Conservation (phyloP, 1,140 invertebrate species). For the Bilobella aurantiaca region DNA sequence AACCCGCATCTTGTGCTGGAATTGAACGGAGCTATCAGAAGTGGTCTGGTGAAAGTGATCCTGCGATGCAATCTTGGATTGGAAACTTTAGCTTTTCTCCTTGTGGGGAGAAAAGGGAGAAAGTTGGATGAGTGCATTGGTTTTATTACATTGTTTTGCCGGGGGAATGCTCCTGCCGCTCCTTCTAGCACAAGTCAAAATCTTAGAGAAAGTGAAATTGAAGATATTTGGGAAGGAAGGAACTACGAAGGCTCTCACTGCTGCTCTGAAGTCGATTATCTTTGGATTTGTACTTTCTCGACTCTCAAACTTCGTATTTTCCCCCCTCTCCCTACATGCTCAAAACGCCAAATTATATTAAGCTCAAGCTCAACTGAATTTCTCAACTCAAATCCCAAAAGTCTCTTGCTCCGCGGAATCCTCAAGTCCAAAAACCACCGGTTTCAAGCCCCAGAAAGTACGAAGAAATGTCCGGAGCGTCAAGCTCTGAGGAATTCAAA, state of each 20-base stretch:
- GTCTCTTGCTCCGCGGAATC: too few relatives aligned
- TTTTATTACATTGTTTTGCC: constrained; percentile 1
- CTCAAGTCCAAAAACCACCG: too few relatives aligned
- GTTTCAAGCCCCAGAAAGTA: background rate
- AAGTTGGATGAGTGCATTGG: background rate
- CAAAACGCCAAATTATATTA: constrained; percentile 1
- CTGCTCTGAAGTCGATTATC: background rate
- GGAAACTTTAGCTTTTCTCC: too few relatives aligned
- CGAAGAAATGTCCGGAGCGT: background rate
- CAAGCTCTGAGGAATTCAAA: background rate
- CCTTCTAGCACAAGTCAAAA: constrained; percentile 1
- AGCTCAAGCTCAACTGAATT: background rate
- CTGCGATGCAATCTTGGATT: too few relatives aligned
- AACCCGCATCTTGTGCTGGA: too few relatives aligned
- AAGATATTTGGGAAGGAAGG: too few relatives aligned
- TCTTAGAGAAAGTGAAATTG: background rate
- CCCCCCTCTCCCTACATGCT: background rate
- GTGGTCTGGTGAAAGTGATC: too few relatives aligned
- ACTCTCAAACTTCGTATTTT: background rate
- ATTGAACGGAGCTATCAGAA: too few relatives aligned
- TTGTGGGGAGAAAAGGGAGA: too few relatives aligned
- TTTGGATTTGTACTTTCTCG: background rate
- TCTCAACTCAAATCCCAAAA: too few relatives aligned
- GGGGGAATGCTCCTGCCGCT: background rate
- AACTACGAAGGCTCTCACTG: too few relatives aligned